Evolutionary conservation across 2,113 vertebrate species (phyloP), one percentile per base, ranked within the genome.

Genomic region (Amia ocellicauda): DNA sequence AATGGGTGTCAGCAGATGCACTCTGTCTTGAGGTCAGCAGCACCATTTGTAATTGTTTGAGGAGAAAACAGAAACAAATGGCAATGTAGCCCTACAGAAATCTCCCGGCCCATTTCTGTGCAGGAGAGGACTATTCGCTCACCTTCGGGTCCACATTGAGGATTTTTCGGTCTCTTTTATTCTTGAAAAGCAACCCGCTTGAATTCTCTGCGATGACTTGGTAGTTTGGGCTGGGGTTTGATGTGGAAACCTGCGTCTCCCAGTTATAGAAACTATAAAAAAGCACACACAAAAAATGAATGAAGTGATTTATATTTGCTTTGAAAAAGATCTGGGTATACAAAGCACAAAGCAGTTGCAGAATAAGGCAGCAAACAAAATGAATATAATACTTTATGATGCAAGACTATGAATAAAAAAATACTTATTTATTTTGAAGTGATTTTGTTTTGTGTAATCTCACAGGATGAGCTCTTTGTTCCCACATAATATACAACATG

Each of bases 191-290:
- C 58, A 96, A 80, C 42, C 91, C 89, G 13, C 74, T 77, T 7
- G 83, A 76, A 63, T 90, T 83, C 45, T 93, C 86, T 9, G 89
- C 78, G 75, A 93, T 86, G 79, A 90, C 91, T 71, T 92, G 77
- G 61, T 92, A 94, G 86, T 94, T 93, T 7, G 80, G 78, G 72
- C 88, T 95, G 52, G 85, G 76, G 72, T 86, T 89, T 62, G 84
- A 89, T 22, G 82, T 57, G 66, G 81, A 86, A 64, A 81, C 62
- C 52, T 90, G 87, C 17, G 79, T 91, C 65, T 88, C 83, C 91
- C 93, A 92, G 79, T 94, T 95, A 83, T 91, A 94, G 87, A 91
- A 94, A 70, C 93, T 97, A 64, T 36, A 27, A 62, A 68, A 11
- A 43, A 64, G 31, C 51, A 49, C n/a, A 68, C 17, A 36, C 2